Conservation (phyloP, 1,140 invertebrate species). For the Leptinotarsa texana region DNA sequence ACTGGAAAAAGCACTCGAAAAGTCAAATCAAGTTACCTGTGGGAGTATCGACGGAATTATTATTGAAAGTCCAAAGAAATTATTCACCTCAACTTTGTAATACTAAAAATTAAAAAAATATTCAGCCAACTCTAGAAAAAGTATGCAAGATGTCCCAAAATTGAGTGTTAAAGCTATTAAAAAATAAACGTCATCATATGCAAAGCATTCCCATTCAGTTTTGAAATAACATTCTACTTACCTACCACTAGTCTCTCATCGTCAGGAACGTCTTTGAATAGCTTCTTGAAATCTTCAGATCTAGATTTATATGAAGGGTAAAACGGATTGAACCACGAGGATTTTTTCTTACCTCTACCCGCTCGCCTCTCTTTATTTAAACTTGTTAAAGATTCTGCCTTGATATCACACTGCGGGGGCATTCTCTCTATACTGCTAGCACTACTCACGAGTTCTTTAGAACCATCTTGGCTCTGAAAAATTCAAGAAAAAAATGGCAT, state of each 20-base stretch:
- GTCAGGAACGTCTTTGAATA: constrained; percentile 89
- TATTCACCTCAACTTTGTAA: too few species aligned
- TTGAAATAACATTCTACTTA: constrained; percentile 58
- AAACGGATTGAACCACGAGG: constrained; percentile 80
- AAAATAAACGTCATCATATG: neutral
- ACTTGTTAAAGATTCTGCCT: constrained; percentile 26
- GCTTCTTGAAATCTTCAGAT: constrained; percentile 88
- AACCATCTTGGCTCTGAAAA: constrained; percentile 42
- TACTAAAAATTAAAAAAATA: too few species aligned
- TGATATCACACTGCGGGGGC: constrained; percentile 17
- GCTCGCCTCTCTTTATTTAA: constrained; percentile 53
- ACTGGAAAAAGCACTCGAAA: too few species aligned
- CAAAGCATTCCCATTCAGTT: neutral
- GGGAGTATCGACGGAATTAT: too few species aligned
- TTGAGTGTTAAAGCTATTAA: too few species aligned
- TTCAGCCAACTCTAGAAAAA: neutral
- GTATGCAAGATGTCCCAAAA: neutral
- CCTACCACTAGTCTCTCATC: constrained; percentile 92
- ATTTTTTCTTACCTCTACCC: constrained; percentile 73
- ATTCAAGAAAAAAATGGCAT: neutral
- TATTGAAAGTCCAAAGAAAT: too few species aligned
- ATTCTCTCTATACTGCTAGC: constrained; percentile 35
- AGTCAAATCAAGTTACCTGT: too few species aligned
- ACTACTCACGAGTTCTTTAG: constrained; percentile 33
- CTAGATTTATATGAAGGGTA: constrained; percentile 93